Evolutionary conservation across 1,140 invertebrate genomes (phyloP).

Genomic region (Anoplophora glabripennis): DNA sequence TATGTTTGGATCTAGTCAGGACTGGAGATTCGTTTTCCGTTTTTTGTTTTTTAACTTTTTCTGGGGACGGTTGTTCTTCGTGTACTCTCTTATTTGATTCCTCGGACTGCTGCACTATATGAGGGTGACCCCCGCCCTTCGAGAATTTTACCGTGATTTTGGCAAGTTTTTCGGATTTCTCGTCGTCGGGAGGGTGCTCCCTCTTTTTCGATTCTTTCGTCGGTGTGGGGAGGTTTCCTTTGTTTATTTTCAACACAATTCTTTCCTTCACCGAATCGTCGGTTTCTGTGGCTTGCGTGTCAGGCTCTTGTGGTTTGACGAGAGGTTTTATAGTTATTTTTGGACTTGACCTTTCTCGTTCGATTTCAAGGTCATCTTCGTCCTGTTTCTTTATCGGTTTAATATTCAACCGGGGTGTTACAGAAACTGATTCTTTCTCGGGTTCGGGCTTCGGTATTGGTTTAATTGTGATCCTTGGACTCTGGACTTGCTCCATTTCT

Average conservation of each 20-base stretch:
- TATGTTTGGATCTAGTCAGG: not conserved
- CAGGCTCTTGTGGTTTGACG: constrained; percentile 33
- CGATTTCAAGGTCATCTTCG: constrained; percentile 25
- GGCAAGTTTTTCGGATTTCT: constrained; percentile 43
- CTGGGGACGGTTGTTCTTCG: constrained; percentile 18
- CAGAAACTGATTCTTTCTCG: constrained; percentile 26
- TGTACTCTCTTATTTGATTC: constrained; percentile 24
- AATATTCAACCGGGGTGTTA: constrained; percentile 20
- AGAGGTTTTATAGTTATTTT: constrained; percentile 47
- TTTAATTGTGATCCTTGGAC: constrained; percentile 45
- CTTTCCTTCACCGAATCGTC: constrained; percentile 43
- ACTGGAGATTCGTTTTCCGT: constrained; percentile 3
- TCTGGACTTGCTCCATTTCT: constrained; percentile 27
- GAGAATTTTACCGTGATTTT: constrained; percentile 48
- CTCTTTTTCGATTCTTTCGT: constrained; percentile 34
- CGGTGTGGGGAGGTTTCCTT: constrained; percentile 31
- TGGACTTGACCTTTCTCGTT: constrained; percentile 33
- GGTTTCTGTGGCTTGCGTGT: constrained; percentile 24
- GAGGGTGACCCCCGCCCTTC: constrained; percentile 43
- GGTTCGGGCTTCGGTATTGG: constrained; percentile 36
- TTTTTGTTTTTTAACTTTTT: constrained; percentile 23
- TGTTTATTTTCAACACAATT: constrained; percentile 48
- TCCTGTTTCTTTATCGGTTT: constrained; percentile 27
- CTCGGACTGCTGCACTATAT: constrained; percentile 40
- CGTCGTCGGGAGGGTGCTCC: constrained; percentile 32